These are phyloP conservation scores for Egretta garzetta DNA, from an alignment of 2,113 vertebrate species.

Conservation along the genomic window DNA sequence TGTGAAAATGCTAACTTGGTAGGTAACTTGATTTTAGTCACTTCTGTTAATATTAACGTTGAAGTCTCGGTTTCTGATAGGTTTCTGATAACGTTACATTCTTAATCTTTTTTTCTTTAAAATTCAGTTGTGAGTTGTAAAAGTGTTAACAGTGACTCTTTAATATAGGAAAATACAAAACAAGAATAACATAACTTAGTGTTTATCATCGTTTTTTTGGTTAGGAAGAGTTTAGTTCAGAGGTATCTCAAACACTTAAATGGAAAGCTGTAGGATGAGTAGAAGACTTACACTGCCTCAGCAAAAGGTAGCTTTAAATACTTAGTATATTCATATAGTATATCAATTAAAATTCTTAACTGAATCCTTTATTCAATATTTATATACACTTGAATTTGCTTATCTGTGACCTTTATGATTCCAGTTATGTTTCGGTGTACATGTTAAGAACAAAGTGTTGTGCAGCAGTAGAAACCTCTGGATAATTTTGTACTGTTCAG, in stretches of 20 bases:
- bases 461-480: neutral
- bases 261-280: neutral
- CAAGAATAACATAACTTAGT: neutral
- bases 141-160: neutral
- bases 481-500: neutral
- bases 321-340: neutral
- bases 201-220: neutral
- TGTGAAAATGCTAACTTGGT: neutral
- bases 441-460: neutral
- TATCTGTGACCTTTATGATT: neutral
- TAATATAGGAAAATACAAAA: neutral
- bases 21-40: neutral
- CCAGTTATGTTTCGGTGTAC: neutral
- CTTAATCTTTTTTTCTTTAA: neutral
- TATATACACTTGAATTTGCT: neutral
- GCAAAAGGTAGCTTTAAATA: neutral
- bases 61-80: neutral
- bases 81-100: neutral
- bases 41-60: neutral
- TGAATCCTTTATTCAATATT: neutral
- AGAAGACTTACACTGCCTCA: neutral
- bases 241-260: neutral
- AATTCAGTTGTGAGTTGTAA: accelerated
- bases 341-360: neutral
- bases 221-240: neutral